Evolutionary conservation across 2,113 vertebrate species (phyloP).

Genomic region (Peromyscus polionotus): DNA sequence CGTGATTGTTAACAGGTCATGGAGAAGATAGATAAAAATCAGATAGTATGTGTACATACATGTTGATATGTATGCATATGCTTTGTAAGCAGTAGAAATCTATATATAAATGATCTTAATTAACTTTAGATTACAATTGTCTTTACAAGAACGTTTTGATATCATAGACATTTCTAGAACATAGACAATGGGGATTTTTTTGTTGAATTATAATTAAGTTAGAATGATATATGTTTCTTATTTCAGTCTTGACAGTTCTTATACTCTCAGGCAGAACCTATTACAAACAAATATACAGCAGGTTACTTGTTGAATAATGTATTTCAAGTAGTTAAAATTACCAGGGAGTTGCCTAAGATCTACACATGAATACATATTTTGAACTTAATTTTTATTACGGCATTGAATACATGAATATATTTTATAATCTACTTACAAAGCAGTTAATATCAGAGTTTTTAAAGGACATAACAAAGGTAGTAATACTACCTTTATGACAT

Average conservation of each 20-base stretch:
- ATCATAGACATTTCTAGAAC: constrained; percentile 5
- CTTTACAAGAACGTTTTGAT: constrained; percentile 62
- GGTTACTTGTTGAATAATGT: constrained; percentile 89
- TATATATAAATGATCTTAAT: constrained; percentile 43
- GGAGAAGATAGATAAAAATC: constrained; percentile 40
- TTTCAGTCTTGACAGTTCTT: constrained; percentile 87
- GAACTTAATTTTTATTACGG: constrained; percentile 85
- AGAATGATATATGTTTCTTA: constrained; percentile 85
- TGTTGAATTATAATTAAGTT: constrained; percentile 87
- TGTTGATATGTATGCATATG: background rate
- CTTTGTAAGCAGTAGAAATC: constrained; percentile 36
- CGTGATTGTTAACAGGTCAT: constrained; percentile 3
- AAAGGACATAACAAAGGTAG: constrained; percentile 84
- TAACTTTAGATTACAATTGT: constrained; percentile 49
- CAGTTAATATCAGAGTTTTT: constrained; percentile 83
- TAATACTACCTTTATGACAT: constrained; percentile 83
- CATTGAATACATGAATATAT: constrained; percentile 81
- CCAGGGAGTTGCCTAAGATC: constrained; percentile 84
- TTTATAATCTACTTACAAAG: constrained; percentile 83
- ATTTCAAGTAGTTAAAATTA: constrained; percentile 88
- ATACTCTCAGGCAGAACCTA: constrained; percentile 84
- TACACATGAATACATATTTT: constrained; percentile 86
- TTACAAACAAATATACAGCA: constrained; percentile 86
- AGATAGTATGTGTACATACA: constrained; percentile 27
- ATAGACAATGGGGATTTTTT: constrained; percentile 72